Evolutionary conservation across 2,888 invertebrate species (phyloP).

Genomic region (Xylophagus ater): DNA sequence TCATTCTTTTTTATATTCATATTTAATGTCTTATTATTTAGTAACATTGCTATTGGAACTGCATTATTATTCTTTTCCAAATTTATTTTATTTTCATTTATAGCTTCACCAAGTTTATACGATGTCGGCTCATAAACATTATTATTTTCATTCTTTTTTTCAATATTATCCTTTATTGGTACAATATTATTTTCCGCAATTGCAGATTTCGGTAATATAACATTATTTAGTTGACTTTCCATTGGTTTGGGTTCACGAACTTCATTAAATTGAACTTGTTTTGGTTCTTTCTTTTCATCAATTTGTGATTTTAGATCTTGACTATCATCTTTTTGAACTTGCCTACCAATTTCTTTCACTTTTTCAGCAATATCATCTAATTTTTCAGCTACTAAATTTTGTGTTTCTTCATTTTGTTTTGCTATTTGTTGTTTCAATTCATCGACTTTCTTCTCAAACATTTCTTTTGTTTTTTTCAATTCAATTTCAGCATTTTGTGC

Average conservation of each 20-base stretch:
- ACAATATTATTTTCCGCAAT: neutral
- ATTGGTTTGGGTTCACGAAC: neutral
- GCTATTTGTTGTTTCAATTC: constrained; percentile 40
- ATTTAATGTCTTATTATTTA: constrained; percentile 8
- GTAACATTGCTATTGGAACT: constrained; percentile 29
- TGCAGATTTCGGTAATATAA: neutral
- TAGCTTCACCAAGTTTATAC: constrained; percentile 29
- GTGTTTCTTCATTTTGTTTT: constrained; percentile 33
- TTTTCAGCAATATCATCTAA: constrained; percentile 33
- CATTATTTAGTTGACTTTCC: constrained; percentile 15
- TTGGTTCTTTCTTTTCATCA: constrained; percentile 33
- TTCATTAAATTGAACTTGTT: constrained; percentile 21
- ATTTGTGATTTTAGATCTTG: constrained; percentile 32
- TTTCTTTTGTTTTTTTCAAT: constrained; percentile 31
- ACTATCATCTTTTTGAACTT: constrained; percentile 37
- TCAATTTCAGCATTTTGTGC: constrained; percentile 23
- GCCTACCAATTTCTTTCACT: constrained; percentile 41
- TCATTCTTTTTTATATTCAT: neutral
- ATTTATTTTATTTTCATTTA: constrained; percentile 15
- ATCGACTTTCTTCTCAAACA: constrained; percentile 34
- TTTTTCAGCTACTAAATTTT: constrained; percentile 29
- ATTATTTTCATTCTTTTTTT: neutral
- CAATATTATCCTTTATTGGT: constrained; percentile 2
- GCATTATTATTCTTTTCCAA: constrained; percentile 25
- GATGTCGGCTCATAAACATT: constrained; percentile 32